Base-by-base conservation (phyloP, 2,113 vertebrate species). In the Danionella cerebrum region DNA sequence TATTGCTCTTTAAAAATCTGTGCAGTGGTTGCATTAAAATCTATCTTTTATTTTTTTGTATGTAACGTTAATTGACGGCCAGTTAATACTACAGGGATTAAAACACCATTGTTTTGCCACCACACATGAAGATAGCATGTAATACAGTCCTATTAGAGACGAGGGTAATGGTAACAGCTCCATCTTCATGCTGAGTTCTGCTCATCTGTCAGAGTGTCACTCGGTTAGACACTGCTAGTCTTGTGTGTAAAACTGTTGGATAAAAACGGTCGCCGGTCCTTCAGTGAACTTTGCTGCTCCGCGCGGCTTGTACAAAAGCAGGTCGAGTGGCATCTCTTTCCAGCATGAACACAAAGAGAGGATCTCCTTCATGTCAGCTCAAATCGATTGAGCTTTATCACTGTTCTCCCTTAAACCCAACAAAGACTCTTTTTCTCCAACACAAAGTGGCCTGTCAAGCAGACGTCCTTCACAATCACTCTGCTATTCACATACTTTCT, bases 311-410 rank as follows among this genome's bases (percentile, higher is more conserved):
- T 55, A 69, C 59, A 69, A 58, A 51, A 42, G 69, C 29, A 8
- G 36, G 62, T 59, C 42, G 65, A 39, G 42, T 29, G 48, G 10
- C 51, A n/a, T 36, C 25, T 63, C 22, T 53, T 58, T 67, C 18
- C 16, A 42, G 29, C 21, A 65, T 29, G 9, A 51, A 45, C 65
- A 65, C 7, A 68, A 70, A 60, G 41, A 18, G 11, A 62, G 36
- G 31, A 51, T 29, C 64, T 53, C 47, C 31, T 58, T 47, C 41
- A 55, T 51, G 64, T 58, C 64, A 62, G 36, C 47, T 67, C 45
- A 60, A 51, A 55, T 74, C 55, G 66, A 62, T 65, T 55, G 57
- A 51, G 51, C 7, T 12, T 51, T 65, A 69, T 69, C 54, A 41
- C 58, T 50, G 41, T 62, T 45, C 41, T 48, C 21, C 53, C 45